Percentiles rank a stretch among this genome's conserved stretches.
Conservation (phyloP, 2,113 vertebrate genomes). For the Gnathonemus echidnorhynchus region DNA sequence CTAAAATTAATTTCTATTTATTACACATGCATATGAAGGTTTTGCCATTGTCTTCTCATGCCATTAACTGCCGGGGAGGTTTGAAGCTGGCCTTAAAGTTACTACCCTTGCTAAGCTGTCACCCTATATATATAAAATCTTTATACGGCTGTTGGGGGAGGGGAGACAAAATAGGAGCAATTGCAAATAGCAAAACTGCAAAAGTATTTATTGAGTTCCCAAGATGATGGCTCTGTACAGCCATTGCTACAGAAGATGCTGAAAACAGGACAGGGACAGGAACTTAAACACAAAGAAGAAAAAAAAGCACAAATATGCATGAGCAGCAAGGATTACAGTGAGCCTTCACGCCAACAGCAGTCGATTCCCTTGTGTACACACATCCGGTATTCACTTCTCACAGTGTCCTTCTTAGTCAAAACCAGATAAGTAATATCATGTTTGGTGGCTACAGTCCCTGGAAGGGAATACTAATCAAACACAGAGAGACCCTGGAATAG, state of each 20-base stretch:
- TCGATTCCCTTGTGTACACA: not conserved
- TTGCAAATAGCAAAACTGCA: conserved; percentile 8
- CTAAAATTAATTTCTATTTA: not conserved
- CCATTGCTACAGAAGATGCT: not conserved
- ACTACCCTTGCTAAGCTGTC: not conserved
- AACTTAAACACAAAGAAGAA: conserved; percentile 33
- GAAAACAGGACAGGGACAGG: conserved; percentile 2
- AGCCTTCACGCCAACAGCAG: not conserved
- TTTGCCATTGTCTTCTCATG: not conserved
- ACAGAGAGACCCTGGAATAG: not conserved
- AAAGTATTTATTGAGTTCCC: conserved; percentile 32
- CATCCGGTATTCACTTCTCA: not conserved
- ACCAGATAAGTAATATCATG: conserved; percentile 21
- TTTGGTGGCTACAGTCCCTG: not conserved
- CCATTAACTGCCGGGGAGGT: not conserved
- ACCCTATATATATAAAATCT: not conserved
- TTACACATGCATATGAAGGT: not conserved
- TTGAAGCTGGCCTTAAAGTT: not conserved
- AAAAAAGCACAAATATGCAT: conserved; percentile 5
- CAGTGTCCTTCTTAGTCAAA: not conserved
- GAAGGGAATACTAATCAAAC: not conserved
- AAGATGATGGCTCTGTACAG: conserved; percentile 33
- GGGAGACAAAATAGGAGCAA: not conserved
- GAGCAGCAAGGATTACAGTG: not conserved
- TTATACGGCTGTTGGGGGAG: not conserved